Percentiles rank a stretch among this genome's conserved stretches.
Evolutionary conservation across 2,797 vertebrate species (phyloP).

Genomic region (Lepus townsendii): DNA sequence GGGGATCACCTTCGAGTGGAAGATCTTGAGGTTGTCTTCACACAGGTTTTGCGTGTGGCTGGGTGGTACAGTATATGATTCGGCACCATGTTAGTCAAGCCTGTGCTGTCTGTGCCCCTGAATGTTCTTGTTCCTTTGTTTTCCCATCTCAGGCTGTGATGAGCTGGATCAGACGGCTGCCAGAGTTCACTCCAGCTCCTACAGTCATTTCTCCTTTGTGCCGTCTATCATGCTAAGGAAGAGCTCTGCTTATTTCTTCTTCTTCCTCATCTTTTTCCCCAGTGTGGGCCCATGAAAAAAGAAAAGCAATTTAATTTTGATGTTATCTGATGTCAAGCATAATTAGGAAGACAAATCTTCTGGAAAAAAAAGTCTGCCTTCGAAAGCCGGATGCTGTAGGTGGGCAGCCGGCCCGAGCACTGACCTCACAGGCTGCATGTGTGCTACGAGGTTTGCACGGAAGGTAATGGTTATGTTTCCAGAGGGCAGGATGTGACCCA

Average conservation of each 20-base stretch:
- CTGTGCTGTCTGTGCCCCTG: not conserved
- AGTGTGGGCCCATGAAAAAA: slow-evolving; percentile 34
- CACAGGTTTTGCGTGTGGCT: not conserved
- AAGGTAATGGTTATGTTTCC: slow-evolving; percentile 41
- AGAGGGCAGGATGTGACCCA: slow-evolving; percentile 38
- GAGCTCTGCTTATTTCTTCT: not conserved
- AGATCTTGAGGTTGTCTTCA: not conserved
- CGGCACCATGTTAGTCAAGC: not conserved
- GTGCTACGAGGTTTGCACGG: not conserved
- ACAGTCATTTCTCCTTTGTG: slow-evolving; percentile 7
- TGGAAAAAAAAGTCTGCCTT: slow-evolving; percentile 50
- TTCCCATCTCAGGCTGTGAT: not conserved
- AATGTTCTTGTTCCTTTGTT: not conserved
- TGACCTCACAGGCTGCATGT: not conserved
- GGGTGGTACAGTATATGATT: not conserved
- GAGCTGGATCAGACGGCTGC: not conserved
- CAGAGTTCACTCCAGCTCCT: not conserved
- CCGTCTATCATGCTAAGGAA: not conserved
- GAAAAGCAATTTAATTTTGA: slow-evolving; percentile 74
- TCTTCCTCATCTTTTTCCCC: not conserved
- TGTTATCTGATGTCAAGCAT: slow-evolving; percentile 68
- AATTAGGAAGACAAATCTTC: slow-evolving; percentile 75
- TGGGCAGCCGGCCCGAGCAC: not conserved
- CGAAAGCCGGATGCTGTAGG: slow-evolving; percentile 13
- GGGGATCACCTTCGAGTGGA: not conserved